Base-by-base conservation (phyloP, 1,140 invertebrate species). In the Drosophila bipectinata region DNA sequence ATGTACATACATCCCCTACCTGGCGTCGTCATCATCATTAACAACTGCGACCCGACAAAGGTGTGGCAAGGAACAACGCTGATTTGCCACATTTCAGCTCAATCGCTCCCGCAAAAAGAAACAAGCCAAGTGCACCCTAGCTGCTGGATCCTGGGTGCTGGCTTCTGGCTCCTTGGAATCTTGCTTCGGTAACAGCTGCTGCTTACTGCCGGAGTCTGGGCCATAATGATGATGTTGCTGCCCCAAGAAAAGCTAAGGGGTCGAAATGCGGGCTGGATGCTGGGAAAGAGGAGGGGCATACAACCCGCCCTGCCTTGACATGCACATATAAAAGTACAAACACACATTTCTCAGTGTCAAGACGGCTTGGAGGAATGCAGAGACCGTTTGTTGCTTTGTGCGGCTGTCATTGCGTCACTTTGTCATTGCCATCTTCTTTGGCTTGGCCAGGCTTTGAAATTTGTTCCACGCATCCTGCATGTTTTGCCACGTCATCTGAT, bases 191-290 rank as follows among this genome's bases (percentile, higher is more conserved):
- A 57, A 45, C 44, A 69, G 63, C 66, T 67, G 49, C 49, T 54
- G 49, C 49, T 41, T 37, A 30, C 37, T 69, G 44, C 26, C 28
- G 15, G 0, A 57, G 32, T 75, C 60, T 51, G 32, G 12, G 67
- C 47, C 34, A 32, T 75, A 81, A 84, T 81, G 82, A 87, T 77
- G 77, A 87, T 60, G 54, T 73, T 71, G 37, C 59, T 45, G 53
- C 44, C 30, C 39, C 12, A 49, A 37, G 53, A 26, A 28, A 58
- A 45, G 5, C 15, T 10, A 18, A 45, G 10, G 44, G 21, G 66
- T 48, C 48, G 26, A 28, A 28, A 28, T 28, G 26, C 26, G 26
- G 26, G 26, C 26, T 28, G 26, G 26, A n/a, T 8, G 44, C 8
- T 9, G 21, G 4, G 6, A 14, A 47, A 18, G 4, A 26, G 34